Evolutionary conservation across 2,113 vertebrate species (phyloP).

Genomic region (Tamias sibiricus): DNA sequence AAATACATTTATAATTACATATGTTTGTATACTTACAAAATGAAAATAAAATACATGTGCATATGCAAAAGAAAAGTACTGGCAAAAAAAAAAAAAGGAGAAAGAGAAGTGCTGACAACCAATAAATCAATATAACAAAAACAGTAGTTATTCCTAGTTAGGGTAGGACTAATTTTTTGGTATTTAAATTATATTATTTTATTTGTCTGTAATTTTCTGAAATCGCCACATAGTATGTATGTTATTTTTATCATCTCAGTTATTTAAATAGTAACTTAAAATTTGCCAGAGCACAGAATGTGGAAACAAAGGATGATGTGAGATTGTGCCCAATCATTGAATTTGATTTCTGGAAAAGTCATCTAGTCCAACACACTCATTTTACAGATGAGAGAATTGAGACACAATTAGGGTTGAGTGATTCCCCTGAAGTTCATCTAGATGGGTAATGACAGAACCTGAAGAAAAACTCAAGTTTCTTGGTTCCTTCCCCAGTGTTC

Average conservation of each 20-base stretch:
- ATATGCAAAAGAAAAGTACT: background rate
- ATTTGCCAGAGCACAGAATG: background rate
- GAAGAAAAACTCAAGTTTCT: background rate
- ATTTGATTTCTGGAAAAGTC: conserved; percentile 23
- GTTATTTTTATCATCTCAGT: background rate
- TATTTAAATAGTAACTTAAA: conserved; percentile 1
- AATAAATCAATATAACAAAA: background rate
- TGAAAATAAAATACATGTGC: background rate
- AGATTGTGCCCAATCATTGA: background rate
- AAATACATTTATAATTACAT: background rate
- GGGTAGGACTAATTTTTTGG: background rate
- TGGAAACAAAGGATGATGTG: background rate
- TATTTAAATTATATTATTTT: background rate
- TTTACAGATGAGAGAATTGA: background rate
- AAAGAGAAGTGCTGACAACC: background rate
- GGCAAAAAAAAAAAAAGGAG: background rate
- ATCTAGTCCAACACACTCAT: background rate
- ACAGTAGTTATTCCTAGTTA: background rate
- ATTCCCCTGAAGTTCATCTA: background rate
- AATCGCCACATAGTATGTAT: background rate
- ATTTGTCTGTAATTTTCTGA: background rate
- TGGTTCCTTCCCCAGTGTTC: background rate
- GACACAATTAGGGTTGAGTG: background rate
- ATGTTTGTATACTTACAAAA: conserved; percentile 14
- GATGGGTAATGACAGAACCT: background rate